Percentiles rank a stretch among this genome's conserved stretches.
phyloP scores from a whole-genome alignment of 2,113 vertebrate genomes.

The Phylloscopus trochilus region DNA sequence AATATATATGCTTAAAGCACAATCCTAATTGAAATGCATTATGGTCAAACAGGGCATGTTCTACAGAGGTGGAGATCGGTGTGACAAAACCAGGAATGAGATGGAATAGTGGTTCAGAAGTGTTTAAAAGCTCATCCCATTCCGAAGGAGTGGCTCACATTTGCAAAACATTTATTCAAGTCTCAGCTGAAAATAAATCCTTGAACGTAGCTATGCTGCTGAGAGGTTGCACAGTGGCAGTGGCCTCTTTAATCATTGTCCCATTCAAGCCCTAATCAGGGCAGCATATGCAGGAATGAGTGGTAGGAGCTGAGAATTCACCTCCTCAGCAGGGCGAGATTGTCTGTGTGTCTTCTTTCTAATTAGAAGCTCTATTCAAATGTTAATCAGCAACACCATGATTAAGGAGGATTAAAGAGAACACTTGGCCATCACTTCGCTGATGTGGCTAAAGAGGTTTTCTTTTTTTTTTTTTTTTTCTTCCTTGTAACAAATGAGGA shows the following conservation, averaged over 20 bases:
- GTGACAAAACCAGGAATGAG: background rate
- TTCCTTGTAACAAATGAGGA: background rate
- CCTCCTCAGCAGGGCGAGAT: constrained; percentile 39
- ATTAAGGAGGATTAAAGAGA: constrained; percentile 36
- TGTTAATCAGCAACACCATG: constrained; percentile 55
- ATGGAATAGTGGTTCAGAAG: constrained; percentile 16
- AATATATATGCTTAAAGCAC: background rate
- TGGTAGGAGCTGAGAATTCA: constrained; percentile 37
- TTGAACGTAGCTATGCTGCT: constrained; percentile 32
- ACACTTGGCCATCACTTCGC: background rate
- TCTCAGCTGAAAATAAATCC: constrained; percentile 67
- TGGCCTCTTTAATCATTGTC: constrained; percentile 71
- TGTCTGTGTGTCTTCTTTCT: constrained; percentile 28
- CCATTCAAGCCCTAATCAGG: constrained; percentile 71
- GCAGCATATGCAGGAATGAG: constrained; percentile 40
- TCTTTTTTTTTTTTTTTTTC: background rate
- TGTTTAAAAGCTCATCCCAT: constrained; percentile 45
- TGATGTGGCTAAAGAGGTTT: constrained; percentile 18
- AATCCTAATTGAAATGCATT: constrained; percentile 6
- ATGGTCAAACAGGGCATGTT: constrained; percentile 8
- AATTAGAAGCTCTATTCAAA: constrained; percentile 66
- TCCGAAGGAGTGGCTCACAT: constrained; percentile 56
- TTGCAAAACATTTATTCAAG: constrained; percentile 74
- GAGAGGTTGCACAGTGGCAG: constrained; percentile 47
- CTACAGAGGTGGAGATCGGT: background rate